Conservation (phyloP, 2,888 invertebrate genomes). For the Melangyna quadrimaculata region DNA sequence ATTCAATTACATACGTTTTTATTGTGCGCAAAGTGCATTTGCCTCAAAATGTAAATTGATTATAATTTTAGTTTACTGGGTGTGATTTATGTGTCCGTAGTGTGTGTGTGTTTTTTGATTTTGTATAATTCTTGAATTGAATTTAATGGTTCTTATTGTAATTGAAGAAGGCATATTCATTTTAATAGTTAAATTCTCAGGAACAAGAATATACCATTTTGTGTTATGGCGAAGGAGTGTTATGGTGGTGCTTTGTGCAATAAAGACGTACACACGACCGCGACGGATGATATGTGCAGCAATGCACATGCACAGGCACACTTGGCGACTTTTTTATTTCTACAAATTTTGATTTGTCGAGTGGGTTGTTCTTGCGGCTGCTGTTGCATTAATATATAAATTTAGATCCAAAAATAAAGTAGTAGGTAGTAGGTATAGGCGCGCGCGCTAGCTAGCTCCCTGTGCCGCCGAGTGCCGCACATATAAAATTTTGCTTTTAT, state of each 20-base stretch:
- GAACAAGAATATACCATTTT: slow-evolving; percentile 31
- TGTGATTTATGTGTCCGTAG: slow-evolving; percentile 26
- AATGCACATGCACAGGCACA: too few relatives aligned
- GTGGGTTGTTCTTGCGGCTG: slow-evolving; percentile 25
- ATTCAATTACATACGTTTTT: too few relatives aligned
- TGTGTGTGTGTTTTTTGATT: slow-evolving; percentile 20
- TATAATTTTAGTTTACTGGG: background rate
- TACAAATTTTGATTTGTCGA: background rate
- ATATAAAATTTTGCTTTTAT: slow-evolving; percentile 52
- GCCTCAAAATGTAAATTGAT: slow-evolving; percentile 1
- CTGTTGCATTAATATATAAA: slow-evolving; percentile 51
- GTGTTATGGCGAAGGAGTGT: slow-evolving; percentile 43
- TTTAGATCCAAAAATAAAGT: slow-evolving; percentile 69
- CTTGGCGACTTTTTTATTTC: slow-evolving; percentile 19
- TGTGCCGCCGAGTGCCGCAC: background rate
- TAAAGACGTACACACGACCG: background rate
- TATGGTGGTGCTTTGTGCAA: background rate
- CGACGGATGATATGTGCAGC: background rate
- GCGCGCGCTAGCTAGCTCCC: background rate
- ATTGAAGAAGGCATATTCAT: background rate
- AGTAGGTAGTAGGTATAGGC: slow-evolving; percentile 30
- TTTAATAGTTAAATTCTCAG: slow-evolving; percentile 38
- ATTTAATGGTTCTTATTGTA: slow-evolving; percentile 40
- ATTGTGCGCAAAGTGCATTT: too few relatives aligned
- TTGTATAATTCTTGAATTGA: too few relatives aligned